Evolutionary conservation across 1,140 invertebrate genomes (phyloP).

Genomic region (Zaprionus africanus): DNA sequence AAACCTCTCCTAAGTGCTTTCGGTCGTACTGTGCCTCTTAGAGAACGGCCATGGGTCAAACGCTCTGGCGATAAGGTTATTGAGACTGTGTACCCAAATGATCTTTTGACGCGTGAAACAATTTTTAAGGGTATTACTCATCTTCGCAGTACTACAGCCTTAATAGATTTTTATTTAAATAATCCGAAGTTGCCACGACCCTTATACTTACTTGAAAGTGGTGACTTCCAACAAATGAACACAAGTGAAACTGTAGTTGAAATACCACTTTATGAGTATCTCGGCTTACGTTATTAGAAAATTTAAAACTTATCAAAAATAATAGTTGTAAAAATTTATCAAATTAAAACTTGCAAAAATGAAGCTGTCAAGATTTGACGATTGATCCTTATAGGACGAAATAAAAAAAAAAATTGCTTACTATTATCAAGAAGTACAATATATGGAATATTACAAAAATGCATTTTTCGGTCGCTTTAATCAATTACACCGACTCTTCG

Average conservation of each 20-base stretch:
- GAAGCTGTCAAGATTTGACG: too few relatives aligned
- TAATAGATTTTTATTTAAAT: constrained; percentile 70
- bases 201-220: constrained; percentile 62
- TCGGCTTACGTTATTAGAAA: constrained; percentile 47
- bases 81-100: constrained; percentile 72
- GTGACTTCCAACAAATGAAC: constrained; percentile 61
- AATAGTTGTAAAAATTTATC: not conserved
- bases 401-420: too few relatives aligned
- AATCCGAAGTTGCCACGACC: constrained; percentile 65
- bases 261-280: constrained; percentile 72
- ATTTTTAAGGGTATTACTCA: constrained; percentile 81
- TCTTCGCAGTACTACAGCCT: constrained; percentile 70
- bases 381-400: too few relatives aligned
- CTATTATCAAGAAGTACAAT: too few relatives aligned
- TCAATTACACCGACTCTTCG: too few relatives aligned
- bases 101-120: constrained; percentile 69
- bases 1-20: constrained; percentile 71
- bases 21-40: constrained; percentile 73
- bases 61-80: constrained; percentile 58
- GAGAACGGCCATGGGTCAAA: constrained; percentile 72
- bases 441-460: too few relatives aligned
- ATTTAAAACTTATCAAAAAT: not conserved
- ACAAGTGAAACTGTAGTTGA: constrained; percentile 49
- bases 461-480: too few relatives aligned
- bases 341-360: too few relatives aligned